Conservation (phyloP, 2,888 invertebrate genomes). For the Belgica antarctica region DNA sequence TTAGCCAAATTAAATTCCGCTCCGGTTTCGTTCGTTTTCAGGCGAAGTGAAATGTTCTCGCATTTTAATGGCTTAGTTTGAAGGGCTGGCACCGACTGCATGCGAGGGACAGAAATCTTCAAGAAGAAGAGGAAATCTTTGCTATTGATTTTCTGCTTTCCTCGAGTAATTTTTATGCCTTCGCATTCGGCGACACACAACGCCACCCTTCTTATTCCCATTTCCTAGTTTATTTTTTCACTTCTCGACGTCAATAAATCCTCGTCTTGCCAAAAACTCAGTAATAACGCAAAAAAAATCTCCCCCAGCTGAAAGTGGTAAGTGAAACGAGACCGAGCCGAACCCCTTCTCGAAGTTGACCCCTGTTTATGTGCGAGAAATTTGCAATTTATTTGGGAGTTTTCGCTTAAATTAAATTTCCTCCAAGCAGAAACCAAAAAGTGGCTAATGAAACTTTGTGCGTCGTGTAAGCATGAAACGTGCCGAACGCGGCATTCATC, state of each 20-base stretch:
- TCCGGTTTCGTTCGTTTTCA: too few relatives aligned
- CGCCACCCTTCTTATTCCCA: slow-evolving; percentile 14
- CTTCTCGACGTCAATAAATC: background rate
- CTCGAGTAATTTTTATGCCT: background rate
- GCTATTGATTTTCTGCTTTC: slow-evolving; percentile 9
- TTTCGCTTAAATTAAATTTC: slow-evolving; percentile 16
- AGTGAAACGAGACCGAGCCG: background rate
- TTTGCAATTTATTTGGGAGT: slow-evolving; percentile 9
- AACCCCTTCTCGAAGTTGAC: slow-evolving; percentile 18
- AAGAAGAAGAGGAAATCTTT: slow-evolving; percentile 17
- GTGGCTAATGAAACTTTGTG: background rate
- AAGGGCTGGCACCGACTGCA: slow-evolving; percentile 7
- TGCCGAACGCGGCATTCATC: background rate
- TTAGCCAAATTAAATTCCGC: slow-evolving; percentile 30
- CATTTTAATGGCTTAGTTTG: background rate
- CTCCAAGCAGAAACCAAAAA: slow-evolving; percentile 15
- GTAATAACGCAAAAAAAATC: background rate
- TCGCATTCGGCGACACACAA: slow-evolving; percentile 17
- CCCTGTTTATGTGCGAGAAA: background rate
- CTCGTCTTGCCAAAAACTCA: background rate
- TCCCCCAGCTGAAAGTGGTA: background rate
- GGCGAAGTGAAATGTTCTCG: background rate
- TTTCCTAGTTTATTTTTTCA: too few relatives aligned
- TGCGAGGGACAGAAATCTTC: slow-evolving; percentile 15
- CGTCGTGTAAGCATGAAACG: background rate